A percentile compares a stretch with the other conserved stretches of the same genome.
Conservation (phyloP, 2,113 vertebrate species). For the Salminus brasiliensis region DNA sequence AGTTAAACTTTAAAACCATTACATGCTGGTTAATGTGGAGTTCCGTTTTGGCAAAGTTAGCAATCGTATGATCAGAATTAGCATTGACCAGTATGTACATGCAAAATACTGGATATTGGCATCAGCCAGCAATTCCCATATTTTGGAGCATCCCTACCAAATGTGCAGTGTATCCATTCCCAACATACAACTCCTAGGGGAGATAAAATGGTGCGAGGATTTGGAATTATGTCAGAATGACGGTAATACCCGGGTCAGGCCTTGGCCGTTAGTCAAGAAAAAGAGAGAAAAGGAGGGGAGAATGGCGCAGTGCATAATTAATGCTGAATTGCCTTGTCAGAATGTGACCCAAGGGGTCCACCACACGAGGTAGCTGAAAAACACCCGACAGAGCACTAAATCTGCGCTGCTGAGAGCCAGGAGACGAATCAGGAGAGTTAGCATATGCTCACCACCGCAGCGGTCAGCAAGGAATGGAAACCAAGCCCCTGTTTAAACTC, state of each 20-base stretch:
- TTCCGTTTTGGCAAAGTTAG: too few relatives aligned
- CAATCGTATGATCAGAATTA: too few relatives aligned
- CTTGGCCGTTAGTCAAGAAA: neutral
- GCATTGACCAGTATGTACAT: too few relatives aligned
- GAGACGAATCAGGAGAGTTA: slow-evolving; percentile 12
- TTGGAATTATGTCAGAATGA: neutral
- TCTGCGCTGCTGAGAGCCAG: slow-evolving; percentile 26
- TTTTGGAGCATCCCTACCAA: too few relatives aligned
- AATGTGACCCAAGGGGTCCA: slow-evolving; percentile 30
- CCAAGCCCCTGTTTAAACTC: slow-evolving; percentile 2
- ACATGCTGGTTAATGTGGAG: too few relatives aligned
- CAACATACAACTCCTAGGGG: too few relatives aligned
- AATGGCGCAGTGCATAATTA: slow-evolving; percentile 6
- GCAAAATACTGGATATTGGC: too few relatives aligned
- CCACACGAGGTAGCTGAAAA: slow-evolving; percentile 23
- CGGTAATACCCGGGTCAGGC: neutral
- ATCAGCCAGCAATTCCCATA: too few relatives aligned
- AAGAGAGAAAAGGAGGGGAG: neutral
- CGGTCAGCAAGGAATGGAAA: neutral
- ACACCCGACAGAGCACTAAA: slow-evolving; percentile 38
- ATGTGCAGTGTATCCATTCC: too few relatives aligned
- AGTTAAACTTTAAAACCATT: too few relatives aligned
- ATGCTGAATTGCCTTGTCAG: slow-evolving; percentile 34
- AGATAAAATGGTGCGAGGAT: neutral
- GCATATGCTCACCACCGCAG: slow-evolving; percentile 15